Evolutionary conservation across 2,888 invertebrate species (phyloP), one percentile per base, ranked within the genome.

Genomic region (Diarsia dahlii): DNA sequence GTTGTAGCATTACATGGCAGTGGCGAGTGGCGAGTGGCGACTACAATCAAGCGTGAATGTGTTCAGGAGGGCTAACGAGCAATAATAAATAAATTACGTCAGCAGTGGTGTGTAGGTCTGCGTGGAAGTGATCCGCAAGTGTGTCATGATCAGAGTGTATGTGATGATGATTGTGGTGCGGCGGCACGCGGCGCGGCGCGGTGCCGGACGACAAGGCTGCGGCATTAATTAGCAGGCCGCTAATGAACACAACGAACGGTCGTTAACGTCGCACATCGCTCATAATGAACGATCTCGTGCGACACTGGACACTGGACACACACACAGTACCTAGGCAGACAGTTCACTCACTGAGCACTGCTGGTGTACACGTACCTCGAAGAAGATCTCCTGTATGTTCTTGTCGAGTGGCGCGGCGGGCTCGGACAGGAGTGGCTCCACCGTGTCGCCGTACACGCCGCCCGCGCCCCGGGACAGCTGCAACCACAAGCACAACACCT

Each of bases 381-480:
- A 86, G 81, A 95, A 92, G 81, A 95, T 91, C 76, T 88, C 87
- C 45, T 92, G 91, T 79, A 95, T 87, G 82, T 92, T 90, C 56
- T 85, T 71, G 81, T 79, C 81, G 67, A 77, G 81, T 18, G 50
- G 82, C 58, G 63, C 62, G 68, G 46, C 80, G 6, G 73, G 81
- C 56, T 79, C 78, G 46, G 71, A 34, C 70, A 39, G 46, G 71
- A 60, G 69, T 81, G 81, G 78, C 87, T 90, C 87, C 78, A 91
- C 92, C 15, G 94, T 92, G 85, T 90, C 93, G 62, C 80, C 85
- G 88, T 92, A 91, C 72, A 92, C 90, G 70, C 89, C 89, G 76
- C 88, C 85, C 60, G 84, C 81, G 71, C 86, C 77, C 76, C 84
- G 86, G 84, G 90, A 88, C 87, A 87, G 71, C 91, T 91, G 90